These are phyloP conservation scores for Drosophila leonis DNA, from an alignment of 2,888 invertebrate species.

Conservation along the genomic window DNA sequence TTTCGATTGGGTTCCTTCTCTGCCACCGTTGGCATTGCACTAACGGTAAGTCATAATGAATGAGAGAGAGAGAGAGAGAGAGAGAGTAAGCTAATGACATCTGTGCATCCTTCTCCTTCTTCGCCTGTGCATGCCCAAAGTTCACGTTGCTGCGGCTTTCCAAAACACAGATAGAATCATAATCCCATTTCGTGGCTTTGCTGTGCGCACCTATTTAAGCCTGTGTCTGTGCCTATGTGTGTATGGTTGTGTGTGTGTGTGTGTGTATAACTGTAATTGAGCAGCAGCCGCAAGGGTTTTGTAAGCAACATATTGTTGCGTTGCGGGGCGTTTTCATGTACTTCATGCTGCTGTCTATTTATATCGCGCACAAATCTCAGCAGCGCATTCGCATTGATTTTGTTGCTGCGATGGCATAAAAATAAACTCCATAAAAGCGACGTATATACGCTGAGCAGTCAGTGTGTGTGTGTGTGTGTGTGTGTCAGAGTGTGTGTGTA, in stretches of 20 bases:
- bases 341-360: conserved; percentile 46
- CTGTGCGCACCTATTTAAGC: conserved; percentile 26
- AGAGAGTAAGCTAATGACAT: neutral
- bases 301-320: conserved; percentile 65
- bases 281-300: conserved; percentile 46
- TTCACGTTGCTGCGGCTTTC: conserved; percentile 5
- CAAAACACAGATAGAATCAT: conserved; percentile 35
- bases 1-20: conserved; percentile 96
- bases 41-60: conserved; percentile 91
- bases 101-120: neutral
- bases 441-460: conserved; percentile 16
- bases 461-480: conserved; percentile 7
- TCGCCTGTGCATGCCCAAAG: conserved; percentile 32
- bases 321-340: conserved; percentile 35
- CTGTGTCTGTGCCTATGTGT: conserved; percentile 22
- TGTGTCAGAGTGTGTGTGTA: conserved; percentile 1
- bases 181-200: conserved; percentile 56
- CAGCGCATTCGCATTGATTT: conserved; percentile 59
- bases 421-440: conserved; percentile 37
- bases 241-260: conserved; percentile 14
- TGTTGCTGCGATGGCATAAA: conserved; percentile 44
- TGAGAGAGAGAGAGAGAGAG: neutral
- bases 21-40: conserved; percentile 97
- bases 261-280: conserved; percentile 59
- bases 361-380: conserved; percentile 55